Conservation (phyloP, 2,888 invertebrate genomes). For the Pachycephus smyrnensis region DNA sequence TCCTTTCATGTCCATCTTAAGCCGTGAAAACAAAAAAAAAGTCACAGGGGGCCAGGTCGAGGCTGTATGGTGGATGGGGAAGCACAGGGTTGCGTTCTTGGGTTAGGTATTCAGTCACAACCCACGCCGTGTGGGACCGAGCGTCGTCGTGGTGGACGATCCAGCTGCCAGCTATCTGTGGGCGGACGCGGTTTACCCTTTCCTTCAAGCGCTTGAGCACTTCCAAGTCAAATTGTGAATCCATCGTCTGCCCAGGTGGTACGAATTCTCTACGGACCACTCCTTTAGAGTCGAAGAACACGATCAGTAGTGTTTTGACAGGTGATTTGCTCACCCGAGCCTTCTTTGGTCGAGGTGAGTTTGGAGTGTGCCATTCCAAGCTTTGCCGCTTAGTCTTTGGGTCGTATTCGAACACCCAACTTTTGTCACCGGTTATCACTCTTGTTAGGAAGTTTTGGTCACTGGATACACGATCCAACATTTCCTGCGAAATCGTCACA, state of each 20-base stretch:
- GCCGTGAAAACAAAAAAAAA: too few relatives aligned
- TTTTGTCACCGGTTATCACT: conserved; percentile 38
- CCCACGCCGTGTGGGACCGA: too few relatives aligned
- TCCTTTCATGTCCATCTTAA: too few relatives aligned
- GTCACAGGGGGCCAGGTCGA: too few relatives aligned
- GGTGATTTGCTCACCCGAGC: conserved; percentile 29
- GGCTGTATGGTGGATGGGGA: too few relatives aligned
- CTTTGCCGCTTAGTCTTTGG: conserved; percentile 34
- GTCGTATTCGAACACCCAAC: conserved; percentile 35
- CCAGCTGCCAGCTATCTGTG: too few relatives aligned
- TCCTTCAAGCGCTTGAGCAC: conserved; percentile 11
- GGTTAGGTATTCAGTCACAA: too few relatives aligned
- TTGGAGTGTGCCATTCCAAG: conserved; percentile 29
- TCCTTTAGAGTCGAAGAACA: conserved; percentile 29
- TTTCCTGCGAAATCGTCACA: conserved; percentile 21
- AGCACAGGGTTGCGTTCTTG: too few relatives aligned
- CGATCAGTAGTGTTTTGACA: conserved; percentile 24
- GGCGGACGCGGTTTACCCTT: too few relatives aligned
- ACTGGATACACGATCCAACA: conserved; percentile 22
- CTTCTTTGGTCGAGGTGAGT: conserved; percentile 28
- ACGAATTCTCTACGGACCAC: conserved; percentile 31
- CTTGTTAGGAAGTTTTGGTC: conserved; percentile 27
- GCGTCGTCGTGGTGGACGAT: too few relatives aligned
- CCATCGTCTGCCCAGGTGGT: conserved; percentile 29
- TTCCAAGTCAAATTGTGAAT: conserved; percentile 18